Evolutionary conservation across 2,797 vertebrate genomes (phyloP).

Genomic region (Poeciliopsis gracilis): DNA sequence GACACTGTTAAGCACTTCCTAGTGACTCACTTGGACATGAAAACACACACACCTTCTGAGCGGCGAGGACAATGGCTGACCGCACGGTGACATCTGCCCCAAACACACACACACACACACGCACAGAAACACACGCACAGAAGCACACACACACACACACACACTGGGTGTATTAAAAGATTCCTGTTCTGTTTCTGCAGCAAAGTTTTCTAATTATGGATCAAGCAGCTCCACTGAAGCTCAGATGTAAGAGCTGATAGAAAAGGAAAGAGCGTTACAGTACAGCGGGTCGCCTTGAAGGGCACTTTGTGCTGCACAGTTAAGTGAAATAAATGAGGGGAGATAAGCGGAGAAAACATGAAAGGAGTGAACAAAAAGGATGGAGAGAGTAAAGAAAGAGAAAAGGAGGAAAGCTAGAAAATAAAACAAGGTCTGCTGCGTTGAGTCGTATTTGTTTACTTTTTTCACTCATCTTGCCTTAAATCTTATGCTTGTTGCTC

Average conservation of each 20-base stretch:
- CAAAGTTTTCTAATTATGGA: conserved; percentile 25
- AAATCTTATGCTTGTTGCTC: neutral
- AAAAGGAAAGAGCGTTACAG: neutral
- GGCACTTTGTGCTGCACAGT: conserved; percentile 11
- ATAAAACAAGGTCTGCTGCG: neutral
- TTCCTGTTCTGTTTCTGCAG: conserved; percentile 10
- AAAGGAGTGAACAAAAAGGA: neutral
- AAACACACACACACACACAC: neutral
- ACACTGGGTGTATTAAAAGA: neutral
- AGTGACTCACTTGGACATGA: conserved; percentile 15
- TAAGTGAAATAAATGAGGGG: conserved; percentile 17
- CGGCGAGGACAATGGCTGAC: conserved; percentile 24
- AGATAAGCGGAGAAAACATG: neutral
- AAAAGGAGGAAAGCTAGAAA: neutral
- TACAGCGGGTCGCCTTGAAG: conserved; percentile 21
- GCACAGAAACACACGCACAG: neutral
- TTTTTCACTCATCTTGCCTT: neutral
- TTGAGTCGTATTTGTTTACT: neutral
- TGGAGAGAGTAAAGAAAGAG: neutral
- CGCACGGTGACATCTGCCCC: conserved; percentile 8
- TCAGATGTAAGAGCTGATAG: conserved; percentile 9
- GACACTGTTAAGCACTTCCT: conserved; percentile 44
- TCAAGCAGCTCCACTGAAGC: conserved; percentile 6
- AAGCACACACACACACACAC: neutral
- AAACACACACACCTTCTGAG: conserved; percentile 19